Evolutionary conservation across 2,888 invertebrate genomes (phyloP).

Genomic region (Ephialtes manifestator): DNA sequence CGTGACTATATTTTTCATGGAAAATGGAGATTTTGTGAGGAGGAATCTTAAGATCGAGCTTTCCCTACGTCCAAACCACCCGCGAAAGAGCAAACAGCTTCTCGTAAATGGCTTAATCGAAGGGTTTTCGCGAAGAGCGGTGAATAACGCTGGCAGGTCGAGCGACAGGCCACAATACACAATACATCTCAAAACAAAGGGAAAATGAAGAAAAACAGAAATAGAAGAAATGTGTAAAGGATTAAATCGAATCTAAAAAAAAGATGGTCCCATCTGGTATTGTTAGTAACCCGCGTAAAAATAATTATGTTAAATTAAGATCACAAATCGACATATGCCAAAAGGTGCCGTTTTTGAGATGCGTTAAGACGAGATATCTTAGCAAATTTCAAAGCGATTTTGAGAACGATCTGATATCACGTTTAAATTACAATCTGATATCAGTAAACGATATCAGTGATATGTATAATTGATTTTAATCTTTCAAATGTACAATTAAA

Average conservation of each 20-base stretch:
- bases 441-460: too few species aligned
- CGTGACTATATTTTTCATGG: slow-evolving; percentile 11
- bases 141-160: background rate
- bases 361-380: too few species aligned
- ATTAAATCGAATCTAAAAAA: background rate
- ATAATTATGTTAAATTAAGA: too few species aligned
- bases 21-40: slow-evolving; percentile 8
- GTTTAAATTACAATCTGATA: too few species aligned
- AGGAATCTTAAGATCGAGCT: background rate
- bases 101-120: background rate
- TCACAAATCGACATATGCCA: too few species aligned
- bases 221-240: background rate
- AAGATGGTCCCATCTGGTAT: background rate
- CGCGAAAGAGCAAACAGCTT: slow-evolving; percentile 15
- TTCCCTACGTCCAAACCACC: background rate
- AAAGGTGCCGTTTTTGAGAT: too few species aligned
- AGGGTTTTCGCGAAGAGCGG: slow-evolving; percentile 2
- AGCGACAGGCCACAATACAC: background rate
- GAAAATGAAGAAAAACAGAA: background rate
- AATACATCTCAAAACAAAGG: background rate
- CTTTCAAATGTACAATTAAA: too few species aligned
- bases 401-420: too few species aligned
- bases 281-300: too few species aligned
- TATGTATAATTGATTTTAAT: too few species aligned
- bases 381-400: too few species aligned